Evolutionary conservation across 2,113 vertebrate species (phyloP).

Genomic region (Pseudorhombus dupliciocellatus): DNA sequence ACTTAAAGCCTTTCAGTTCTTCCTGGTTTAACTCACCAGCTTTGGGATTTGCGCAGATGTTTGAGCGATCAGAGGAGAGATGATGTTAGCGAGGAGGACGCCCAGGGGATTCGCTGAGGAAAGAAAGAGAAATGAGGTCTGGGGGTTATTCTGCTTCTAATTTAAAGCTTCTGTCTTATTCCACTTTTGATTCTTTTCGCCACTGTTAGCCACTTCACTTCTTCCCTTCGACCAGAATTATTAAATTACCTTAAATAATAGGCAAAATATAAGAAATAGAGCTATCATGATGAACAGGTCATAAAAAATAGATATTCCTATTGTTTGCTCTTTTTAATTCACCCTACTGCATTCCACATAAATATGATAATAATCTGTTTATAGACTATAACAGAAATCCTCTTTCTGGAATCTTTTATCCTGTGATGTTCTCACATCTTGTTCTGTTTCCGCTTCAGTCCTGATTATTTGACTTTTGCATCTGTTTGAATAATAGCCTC

Average conservation of each 20-base stretch:
- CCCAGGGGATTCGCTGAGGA: slow-evolving; percentile 90
- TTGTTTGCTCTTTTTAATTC: background rate
- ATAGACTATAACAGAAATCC: background rate
- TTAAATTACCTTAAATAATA: no score
- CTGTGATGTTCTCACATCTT: background rate
- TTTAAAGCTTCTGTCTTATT: background rate
- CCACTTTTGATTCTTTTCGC: background rate
- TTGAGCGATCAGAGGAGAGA: slow-evolving; percentile 84
- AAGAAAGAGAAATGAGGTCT: slow-evolving; percentile 7
- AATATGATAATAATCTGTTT: background rate
- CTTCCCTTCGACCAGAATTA: no score
- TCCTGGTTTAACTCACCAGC: slow-evolving; percentile 81
- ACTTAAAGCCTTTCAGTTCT: no score
- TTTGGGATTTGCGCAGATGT: slow-evolving; percentile 70
- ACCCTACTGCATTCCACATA: background rate
- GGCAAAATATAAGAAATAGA: no score
- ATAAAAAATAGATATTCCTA: background rate
- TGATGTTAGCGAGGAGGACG: slow-evolving; percentile 87
- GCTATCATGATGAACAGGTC: background rate
- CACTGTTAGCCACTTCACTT: no score
- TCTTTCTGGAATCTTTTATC: no score
- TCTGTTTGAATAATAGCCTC: no score
- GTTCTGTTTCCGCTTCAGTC: background rate
- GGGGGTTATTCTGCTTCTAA: background rate
- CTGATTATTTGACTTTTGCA: no score